Base-by-base conservation (phyloP, 2,888 invertebrate genomes). In the Spisula subtruncata region DNA sequence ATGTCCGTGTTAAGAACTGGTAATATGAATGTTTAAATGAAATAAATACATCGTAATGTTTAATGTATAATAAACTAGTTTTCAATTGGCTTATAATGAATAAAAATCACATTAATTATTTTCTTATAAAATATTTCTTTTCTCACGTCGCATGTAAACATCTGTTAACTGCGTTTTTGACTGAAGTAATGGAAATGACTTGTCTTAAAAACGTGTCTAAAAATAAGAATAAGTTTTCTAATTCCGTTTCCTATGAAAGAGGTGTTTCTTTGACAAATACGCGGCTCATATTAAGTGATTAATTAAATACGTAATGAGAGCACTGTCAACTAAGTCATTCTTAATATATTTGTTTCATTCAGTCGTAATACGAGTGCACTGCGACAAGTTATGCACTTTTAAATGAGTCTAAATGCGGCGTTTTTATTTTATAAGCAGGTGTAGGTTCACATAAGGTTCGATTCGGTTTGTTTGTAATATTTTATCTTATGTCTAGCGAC, bases 71-170 rank as follows among this genome's bases (percentile, higher is more conserved):
- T 75, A 35, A 75, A 75, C 18, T 75, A 75, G 12, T 75, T 75
- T 32, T 32, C 75, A 75, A 75, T 75, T 75, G n/a, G 60, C 25
- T n/a, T n/a, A 66, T 25, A 32, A 75, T 32, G 75, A 75, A 75
- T 75, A 75, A 75, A 75, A 75, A 29, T 75, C 75, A 5, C 75
- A 75, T 75, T 35, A 32, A 75, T 75, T 35, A 32, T 75, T 75
- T 25, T 2, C 6, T 16, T 35, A 32, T 35, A 75, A 16, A 18
- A 75, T 14, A 18, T 18, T 5, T 71, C 16, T 18, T 25, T 75
- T 32, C 35, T 75, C 75, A 16, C 4, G 32, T 75, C 35, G 20
- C 2, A 60, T 35, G 75, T 35, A 18, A 35, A 32, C 75, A 75
- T 75, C 75, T 75, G 75, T 75, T 8, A 41, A 8, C 41, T 41